These are phyloP conservation scores for Cololabis saira DNA, from an alignment of 2,113 vertebrate species.

Conservation along the genomic window DNA sequence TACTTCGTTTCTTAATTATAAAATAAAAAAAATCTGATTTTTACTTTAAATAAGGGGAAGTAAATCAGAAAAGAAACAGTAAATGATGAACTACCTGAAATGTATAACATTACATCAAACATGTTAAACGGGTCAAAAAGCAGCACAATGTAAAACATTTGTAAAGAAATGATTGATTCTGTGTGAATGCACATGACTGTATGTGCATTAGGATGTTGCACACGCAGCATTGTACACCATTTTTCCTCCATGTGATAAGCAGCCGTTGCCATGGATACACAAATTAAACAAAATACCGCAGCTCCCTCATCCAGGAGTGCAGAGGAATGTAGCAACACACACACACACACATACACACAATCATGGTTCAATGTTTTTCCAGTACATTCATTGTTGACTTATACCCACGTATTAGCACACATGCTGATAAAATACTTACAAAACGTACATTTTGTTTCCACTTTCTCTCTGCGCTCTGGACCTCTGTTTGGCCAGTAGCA, in stretches of 20 bases:
- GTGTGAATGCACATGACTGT: neutral
- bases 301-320: slow-evolving; percentile 37
- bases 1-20: too few species aligned
- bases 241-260: slow-evolving; percentile 45
- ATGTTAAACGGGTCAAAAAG: neutral
- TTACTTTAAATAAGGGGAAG: too few species aligned
- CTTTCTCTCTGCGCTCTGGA: too few species aligned
- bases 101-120: too few species aligned
- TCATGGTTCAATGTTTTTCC: neutral
- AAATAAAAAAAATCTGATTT: too few species aligned
- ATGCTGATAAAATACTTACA: too few species aligned
- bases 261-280: slow-evolving; percentile 39
- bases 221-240: slow-evolving; percentile 42
- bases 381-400: neutral
- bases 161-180: neutral
- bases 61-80: too few species aligned
- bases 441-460: too few species aligned
- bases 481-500: too few species aligned
- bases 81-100: too few species aligned
- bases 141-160: neutral
- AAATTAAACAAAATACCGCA: slow-evolving; percentile 57
- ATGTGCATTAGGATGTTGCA: slow-evolving; percentile 28
- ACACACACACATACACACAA: neutral
- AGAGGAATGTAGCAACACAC: slow-evolving; percentile 43
- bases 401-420: too few species aligned